A percentile compares a stretch with the other conserved stretches of the same genome.
Conservation (phyloP, 2,113 vertebrate species). For the Atherinomorus stipes region DNA sequence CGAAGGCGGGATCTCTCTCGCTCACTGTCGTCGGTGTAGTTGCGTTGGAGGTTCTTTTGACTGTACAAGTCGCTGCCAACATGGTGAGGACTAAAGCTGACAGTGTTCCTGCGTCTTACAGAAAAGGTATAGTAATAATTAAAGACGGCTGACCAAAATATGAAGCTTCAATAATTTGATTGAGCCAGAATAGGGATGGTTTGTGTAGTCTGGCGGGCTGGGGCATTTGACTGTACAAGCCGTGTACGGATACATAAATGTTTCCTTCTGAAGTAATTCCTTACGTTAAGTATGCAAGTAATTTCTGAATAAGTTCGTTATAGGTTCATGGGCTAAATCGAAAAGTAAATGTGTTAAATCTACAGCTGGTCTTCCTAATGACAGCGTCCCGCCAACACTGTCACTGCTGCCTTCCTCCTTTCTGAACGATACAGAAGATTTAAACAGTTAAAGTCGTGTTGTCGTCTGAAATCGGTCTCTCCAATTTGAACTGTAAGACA, state of each 20-base stretch:
- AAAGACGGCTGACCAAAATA: rapidly evolving
- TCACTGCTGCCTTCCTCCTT: neutral
- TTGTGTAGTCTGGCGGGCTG: neutral
- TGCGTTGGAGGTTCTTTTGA: rapidly evolving
- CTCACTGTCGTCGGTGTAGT: rapidly evolving
- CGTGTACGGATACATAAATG: rapidly evolving
- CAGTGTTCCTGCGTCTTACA: conserved; percentile 76
- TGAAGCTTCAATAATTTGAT: rapidly evolving
- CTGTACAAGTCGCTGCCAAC: neutral
- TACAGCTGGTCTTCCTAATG: neutral
- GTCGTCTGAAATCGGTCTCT: rapidly evolving
- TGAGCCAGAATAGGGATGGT: rapidly evolving
- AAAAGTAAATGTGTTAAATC: neutral
- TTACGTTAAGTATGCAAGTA: neutral
- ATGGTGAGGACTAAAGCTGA: conserved; percentile 84
- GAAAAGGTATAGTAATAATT: conserved; percentile 72
- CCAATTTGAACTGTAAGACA: rapidly evolving
- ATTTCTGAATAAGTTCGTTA: neutral
- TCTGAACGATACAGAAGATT: neutral
- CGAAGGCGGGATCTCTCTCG: conserved; percentile 44
- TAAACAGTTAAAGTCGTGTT: neutral
- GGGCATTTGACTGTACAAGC: neutral
- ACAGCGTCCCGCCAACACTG: conserved; percentile 58
- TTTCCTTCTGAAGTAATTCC: neutral
- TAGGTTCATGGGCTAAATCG: no score